Conservation (phyloP, 2,797 vertebrate species). For the Ambastaia sidthimunki region DNA sequence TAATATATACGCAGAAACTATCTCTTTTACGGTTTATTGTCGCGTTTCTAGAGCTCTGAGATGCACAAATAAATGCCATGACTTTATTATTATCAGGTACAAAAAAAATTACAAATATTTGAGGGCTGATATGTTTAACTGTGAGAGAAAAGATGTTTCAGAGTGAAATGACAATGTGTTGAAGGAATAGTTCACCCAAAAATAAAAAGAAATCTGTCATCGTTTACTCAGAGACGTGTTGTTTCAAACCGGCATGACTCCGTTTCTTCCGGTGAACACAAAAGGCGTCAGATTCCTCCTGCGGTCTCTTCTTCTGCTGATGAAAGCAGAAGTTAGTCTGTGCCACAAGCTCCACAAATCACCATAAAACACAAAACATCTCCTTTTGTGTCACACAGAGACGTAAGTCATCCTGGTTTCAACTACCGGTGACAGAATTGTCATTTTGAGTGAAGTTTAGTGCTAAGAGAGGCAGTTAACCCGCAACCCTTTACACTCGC, state of each 20-base stretch:
- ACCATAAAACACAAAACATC: not conserved
- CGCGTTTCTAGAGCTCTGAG: conserved; percentile 1
- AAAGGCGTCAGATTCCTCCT: not conserved
- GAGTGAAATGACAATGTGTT: not conserved
- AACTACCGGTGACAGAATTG: not conserved
- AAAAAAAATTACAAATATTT: conserved; percentile 32
- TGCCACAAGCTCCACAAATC: not conserved
- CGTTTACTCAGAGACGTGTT: not conserved
- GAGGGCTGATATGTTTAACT: conserved; percentile 51
- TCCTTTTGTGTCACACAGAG: not conserved
- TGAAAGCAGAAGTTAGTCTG: not conserved
- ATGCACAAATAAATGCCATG: conserved; percentile 39
- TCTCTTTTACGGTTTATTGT: conserved; percentile 4
- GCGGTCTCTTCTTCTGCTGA: no score
- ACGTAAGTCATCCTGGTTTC: not conserved
- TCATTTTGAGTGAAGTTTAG: not conserved
- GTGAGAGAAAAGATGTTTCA: conserved; percentile 14
- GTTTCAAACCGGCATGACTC: not conserved
- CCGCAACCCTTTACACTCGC: conserved; percentile 56
- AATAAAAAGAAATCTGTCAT: not conserved
- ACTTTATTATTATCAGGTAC: conserved; percentile 48
- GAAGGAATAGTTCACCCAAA: conserved; percentile 7
- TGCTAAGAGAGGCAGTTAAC: conserved; percentile 4
- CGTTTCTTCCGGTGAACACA: no score
- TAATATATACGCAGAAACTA: not conserved